phyloP scores from a whole-genome alignment of 2,888 invertebrate genomes.

The Drosophila histrio region DNA sequence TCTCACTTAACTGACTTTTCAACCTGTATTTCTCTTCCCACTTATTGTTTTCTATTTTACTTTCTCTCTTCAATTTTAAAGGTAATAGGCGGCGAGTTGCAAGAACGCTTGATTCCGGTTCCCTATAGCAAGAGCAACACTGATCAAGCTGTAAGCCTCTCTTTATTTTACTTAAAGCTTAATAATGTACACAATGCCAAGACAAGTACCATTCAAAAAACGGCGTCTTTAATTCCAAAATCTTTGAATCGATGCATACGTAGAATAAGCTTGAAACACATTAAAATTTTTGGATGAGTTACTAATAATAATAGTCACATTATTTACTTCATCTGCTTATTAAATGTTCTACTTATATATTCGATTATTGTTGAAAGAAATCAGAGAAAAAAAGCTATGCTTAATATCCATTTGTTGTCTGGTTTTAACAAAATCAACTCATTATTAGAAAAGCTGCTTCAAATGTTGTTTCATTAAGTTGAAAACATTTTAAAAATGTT shows the following conservation, averaged over 20 bases:
- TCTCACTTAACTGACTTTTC: slow-evolving; percentile 84
- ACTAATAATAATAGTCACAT: not conserved
- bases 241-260: not conserved
- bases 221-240: not conserved
- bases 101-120: slow-evolving; percentile 99
- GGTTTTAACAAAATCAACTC: not conserved
- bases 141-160: slow-evolving; percentile 99
- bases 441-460: no score
- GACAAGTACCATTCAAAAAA: not conserved
- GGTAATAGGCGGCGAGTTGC: slow-evolving; percentile 99
- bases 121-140: slow-evolving; percentile 99
- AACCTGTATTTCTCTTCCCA: slow-evolving; percentile 82
- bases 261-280: slow-evolving; percentile 4
- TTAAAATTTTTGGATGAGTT: not conserved
- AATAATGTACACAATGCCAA: slow-evolving; percentile 16
- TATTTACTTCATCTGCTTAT: slow-evolving; percentile 1
- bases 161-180: slow-evolving; percentile 40
- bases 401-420: not conserved
- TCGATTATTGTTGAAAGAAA: not conserved
- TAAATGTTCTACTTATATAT: not conserved
- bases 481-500: no score
- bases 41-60: slow-evolving; percentile 79
- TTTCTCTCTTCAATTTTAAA: slow-evolving; percentile 87
- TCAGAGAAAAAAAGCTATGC: not conserved
- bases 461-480: no score